Base-by-base conservation (phyloP, 2,888 invertebrate genomes). In the Villa cingulata region DNA sequence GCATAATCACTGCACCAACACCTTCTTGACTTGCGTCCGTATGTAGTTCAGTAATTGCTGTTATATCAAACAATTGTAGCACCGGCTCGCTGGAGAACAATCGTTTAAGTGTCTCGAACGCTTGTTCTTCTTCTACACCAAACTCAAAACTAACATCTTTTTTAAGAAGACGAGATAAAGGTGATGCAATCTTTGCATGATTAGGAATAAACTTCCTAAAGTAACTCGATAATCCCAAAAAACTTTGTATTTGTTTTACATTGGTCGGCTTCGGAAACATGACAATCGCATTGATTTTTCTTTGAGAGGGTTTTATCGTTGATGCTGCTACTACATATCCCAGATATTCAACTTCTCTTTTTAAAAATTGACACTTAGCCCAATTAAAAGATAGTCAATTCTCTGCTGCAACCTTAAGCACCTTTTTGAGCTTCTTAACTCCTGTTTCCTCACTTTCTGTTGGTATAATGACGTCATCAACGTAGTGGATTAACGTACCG, bases 171-270 rank as follows among this genome's bases (percentile, higher is more conserved):
- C 48, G 47, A 12, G 52, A 51, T 18, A 57, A 41, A 3, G 54
- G 56, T 23, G 36, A 48, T 12, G 52, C 54, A 14, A 55, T 38
- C 3, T 39, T 40, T 1, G 55, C 49, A 49, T 53, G 57, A 19
- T 44, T 39, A 27, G 48, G 29, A 3, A 57, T 51, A 46, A 57
- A 57, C 37, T 51, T 53, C 18, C 57, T 29, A 23, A 58, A 58
- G 43, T 51, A 56, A n/a, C 55, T 53, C 2, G 54, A 53, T 39
- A 60, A 41, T 0, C 58, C 59, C n/a, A 59, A 40, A 45, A 59
- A 59, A 45, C 55, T 54, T 18, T 56, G 50, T 1, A 59, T 41
- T 23, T 57, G 49, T 29, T 57, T 55, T 4, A 55, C 48, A 37
- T 50, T 55, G 16, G 40, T 48, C 2, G 59, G 57, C 10, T 20